Percentiles rank a stretch among this genome's conserved stretches.
Conservation (phyloP, 2,797 vertebrate genomes). For the Xenentodon cancila region DNA sequence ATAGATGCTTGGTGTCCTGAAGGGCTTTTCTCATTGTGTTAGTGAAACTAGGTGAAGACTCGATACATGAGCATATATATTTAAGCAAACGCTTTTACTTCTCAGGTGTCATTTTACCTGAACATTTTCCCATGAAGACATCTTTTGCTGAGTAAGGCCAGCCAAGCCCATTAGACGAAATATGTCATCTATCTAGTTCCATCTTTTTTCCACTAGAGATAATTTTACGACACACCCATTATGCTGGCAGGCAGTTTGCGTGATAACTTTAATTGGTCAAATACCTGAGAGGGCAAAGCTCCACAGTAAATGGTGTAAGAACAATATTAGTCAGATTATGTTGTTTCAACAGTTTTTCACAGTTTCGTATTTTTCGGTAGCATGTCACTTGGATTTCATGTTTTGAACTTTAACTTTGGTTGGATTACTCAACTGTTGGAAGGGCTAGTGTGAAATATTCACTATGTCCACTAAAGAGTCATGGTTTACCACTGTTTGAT, state of each 20-base stretch:
- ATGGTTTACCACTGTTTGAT: too few relatives aligned
- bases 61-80: neutral
- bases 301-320: neutral
- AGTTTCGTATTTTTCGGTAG: neutral
- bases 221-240: conserved; percentile 25
- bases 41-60: conserved; percentile 16
- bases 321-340: neutral
- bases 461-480: too few relatives aligned
- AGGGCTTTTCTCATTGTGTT: conserved; percentile 16
- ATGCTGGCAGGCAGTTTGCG: conserved; percentile 4
- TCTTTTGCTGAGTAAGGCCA: conserved; percentile 12
- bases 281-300: conserved; percentile 33
- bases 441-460: neutral
- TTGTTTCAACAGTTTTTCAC: conserved; percentile 18
- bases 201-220: conserved; percentile 24
- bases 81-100: neutral
- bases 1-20: conserved; percentile 13
- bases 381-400: neutral
- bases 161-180: conserved; percentile 41
- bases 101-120: conserved; percentile 14
- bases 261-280: conserved; percentile 15
- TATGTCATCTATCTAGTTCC: conserved; percentile 71
- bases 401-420: neutral
- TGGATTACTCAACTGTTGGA: neutral
- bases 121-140: conserved; percentile 8